phyloP scores from a whole-genome alignment of 2,797 vertebrate genomes.

The Gila robusta region DNA sequence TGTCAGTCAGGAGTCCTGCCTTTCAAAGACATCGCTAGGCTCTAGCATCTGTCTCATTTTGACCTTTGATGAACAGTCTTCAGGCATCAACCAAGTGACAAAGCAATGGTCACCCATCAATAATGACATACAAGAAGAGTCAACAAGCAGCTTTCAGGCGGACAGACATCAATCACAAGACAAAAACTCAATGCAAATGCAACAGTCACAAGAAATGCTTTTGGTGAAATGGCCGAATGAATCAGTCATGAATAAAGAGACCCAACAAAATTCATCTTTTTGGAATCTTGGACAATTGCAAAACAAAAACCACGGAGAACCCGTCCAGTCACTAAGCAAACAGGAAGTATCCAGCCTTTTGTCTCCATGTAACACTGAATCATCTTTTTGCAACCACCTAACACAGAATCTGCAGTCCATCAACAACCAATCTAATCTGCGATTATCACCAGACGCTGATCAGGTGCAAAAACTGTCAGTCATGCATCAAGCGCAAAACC shows the following conservation, averaged over 20 bases:
- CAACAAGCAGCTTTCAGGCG: constrained; percentile 1
- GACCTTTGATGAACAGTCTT: constrained; percentile 71
- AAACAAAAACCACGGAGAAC: constrained; percentile 8
- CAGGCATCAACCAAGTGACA: constrained; percentile 63
- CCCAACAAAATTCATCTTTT: not conserved
- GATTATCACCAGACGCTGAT: constrained; percentile 15
- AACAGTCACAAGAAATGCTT: constrained; percentile 15
- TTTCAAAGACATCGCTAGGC: constrained; percentile 61
- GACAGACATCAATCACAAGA: not conserved
- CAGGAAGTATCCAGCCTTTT: not conserved
- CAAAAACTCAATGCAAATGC: constrained; percentile 47
- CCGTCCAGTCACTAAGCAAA: not conserved
- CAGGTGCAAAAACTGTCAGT: not conserved
- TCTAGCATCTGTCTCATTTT: constrained; percentile 77
- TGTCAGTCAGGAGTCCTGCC: constrained; percentile 31
- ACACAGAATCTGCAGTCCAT: not conserved
- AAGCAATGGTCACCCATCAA: constrained; percentile 43
- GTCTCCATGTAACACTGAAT: not conserved
- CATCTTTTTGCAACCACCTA: not conserved
- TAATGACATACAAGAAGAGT: not conserved
- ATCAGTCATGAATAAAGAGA: constrained; percentile 3
- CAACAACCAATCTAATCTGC: not conserved
- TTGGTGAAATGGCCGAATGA: not conserved
- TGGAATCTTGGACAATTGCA: constrained; percentile 5
- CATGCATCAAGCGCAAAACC: not conserved